Evolutionary conservation across 2,113 vertebrate species (phyloP), one percentile per base, ranked within the genome.

Genomic region (Micronycteris hirsuta): DNA sequence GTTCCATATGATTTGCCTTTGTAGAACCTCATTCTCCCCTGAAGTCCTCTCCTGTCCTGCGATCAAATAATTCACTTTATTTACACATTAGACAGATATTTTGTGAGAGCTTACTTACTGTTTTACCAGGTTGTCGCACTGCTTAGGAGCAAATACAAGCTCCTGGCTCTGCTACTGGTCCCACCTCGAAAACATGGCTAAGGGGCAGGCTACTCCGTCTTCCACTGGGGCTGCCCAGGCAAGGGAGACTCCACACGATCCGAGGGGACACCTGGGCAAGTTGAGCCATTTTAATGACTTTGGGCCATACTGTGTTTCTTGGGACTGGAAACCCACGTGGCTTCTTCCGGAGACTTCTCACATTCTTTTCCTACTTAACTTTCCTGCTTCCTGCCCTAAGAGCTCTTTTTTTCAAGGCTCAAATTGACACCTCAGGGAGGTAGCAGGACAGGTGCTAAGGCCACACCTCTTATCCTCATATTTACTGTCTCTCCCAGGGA

Each of bases 181-280:
- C 31, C 14, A 63, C 56, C 31, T 74, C 36, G 4, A 52, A 58
- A 38, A 41, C 19, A 24, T 3, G 8, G 14, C 17, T 70, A 7
- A 38, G 20, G 0, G 0, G 7, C 4, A 7, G 0, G 15, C 33
- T 78, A 14, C 1, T 19, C 8, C 84, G 38, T 26, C 43, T 22
- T 65, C 20, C 38, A 33, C 41, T 63, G 11, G 2, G 33, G 16
- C 17, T 36, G 24, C 17, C 4, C 13, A 26, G 43, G 14, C 22
- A 10, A 1, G 16, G 52, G n/a, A 89, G 86, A 68, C 3, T 49
- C 9, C 1, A 4, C 16, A 2, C 22, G 5, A 14, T 68, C 65
- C 28, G 4, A 65, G 10, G 5, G 31, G 38, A 2, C 0, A 10
- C 28, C 22, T 24, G 24, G 11, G 17, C 7, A 38, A 6, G 0